Evolutionary conservation across 2,888 invertebrate genomes (phyloP).

Genomic region (Blomia tropicalis): DNA sequence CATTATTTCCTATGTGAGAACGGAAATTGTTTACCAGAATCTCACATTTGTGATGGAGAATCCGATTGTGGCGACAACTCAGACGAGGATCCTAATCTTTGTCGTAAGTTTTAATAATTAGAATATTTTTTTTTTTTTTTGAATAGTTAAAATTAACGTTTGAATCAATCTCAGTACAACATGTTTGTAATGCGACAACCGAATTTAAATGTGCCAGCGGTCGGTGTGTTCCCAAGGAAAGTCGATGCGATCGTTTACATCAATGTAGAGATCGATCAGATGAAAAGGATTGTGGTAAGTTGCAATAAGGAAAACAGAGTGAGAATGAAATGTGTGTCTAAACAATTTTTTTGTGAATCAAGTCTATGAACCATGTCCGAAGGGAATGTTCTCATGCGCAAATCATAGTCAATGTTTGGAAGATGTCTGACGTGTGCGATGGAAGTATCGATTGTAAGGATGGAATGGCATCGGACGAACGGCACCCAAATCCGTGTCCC

Average conservation of each 20-base stretch:
- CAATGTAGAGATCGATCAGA: constrained; percentile 23
- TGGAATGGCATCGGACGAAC: constrained; percentile 21
- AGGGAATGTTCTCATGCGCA: constrained; percentile 18
- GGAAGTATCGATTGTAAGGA: constrained; percentile 21
- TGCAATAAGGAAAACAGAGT: too few relatives aligned
- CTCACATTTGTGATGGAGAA: constrained; percentile 21
- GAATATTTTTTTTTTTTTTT: not conserved
- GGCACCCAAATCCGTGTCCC: constrained; percentile 20
- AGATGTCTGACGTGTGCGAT: constrained; percentile 19
- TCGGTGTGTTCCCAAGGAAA: constrained; percentile 9
- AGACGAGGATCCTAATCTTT: constrained; percentile 9
- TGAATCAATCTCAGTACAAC: constrained; percentile 9
- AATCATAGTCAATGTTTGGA: constrained; percentile 20
- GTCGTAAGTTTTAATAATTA: constrained; percentile 1
- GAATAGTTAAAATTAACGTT: not conserved
- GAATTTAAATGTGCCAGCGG: constrained; percentile 20
- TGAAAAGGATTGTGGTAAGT: constrained; percentile 12
- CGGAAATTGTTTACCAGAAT: constrained; percentile 21
- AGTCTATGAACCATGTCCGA: constrained; percentile 20
- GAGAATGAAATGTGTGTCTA: too few relatives aligned
- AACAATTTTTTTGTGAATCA: not conserved
- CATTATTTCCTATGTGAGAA: constrained; percentile 18
- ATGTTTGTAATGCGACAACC: constrained; percentile 11
- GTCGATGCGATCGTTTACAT: constrained; percentile 9
- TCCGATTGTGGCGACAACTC: constrained; percentile 22